Percentiles rank a stretch among this genome's conserved stretches.
These are phyloP conservation scores for Cherax quadricarinatus DNA, from an alignment of 1,140 invertebrate species.

Conservation along the genomic window DNA sequence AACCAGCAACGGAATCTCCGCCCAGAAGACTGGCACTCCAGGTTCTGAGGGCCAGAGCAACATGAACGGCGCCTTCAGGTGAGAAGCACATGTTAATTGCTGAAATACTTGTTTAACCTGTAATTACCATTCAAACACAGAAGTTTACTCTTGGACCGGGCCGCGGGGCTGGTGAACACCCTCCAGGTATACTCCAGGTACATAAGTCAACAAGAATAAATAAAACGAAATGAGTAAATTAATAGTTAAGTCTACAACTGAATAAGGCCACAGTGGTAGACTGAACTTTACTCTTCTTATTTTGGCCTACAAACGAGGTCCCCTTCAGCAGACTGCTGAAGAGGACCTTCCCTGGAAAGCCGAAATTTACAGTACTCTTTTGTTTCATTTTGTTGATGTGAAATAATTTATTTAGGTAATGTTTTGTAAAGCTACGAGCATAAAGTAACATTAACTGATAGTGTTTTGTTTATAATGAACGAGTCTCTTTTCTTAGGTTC, in stretches of 20 bases:
- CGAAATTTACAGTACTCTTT: neutral
- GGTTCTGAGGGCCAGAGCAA: conserved; percentile 39
- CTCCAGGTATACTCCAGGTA: neutral
- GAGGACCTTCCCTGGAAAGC: neutral
- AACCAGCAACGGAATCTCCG: conserved; percentile 27
- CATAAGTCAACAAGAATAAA: neutral
- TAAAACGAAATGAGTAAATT: neutral
- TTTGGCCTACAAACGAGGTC: too few species aligned
- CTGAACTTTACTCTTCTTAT: too few species aligned
- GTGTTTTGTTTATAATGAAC: neutral
- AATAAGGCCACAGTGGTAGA: too few species aligned
- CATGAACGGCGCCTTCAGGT: conserved; percentile 30
- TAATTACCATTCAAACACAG: neutral
- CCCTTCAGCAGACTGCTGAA: too few species aligned
- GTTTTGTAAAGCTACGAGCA: too few species aligned
- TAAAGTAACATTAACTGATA: too few species aligned
- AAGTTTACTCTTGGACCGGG: neutral
- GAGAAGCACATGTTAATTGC: neutral
- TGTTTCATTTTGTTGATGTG: neutral
- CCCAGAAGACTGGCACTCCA: neutral
- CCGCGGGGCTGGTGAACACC: neutral
- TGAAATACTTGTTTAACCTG: neutral
- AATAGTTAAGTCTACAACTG: too few species aligned
- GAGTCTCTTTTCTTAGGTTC: neutral
- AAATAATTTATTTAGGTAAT: too few species aligned